A percentile compares a stretch with the other conserved stretches of the same genome.
Evolutionary conservation across 2,888 invertebrate species (phyloP).

Genomic region (Linhomoeus sp.): DNA sequence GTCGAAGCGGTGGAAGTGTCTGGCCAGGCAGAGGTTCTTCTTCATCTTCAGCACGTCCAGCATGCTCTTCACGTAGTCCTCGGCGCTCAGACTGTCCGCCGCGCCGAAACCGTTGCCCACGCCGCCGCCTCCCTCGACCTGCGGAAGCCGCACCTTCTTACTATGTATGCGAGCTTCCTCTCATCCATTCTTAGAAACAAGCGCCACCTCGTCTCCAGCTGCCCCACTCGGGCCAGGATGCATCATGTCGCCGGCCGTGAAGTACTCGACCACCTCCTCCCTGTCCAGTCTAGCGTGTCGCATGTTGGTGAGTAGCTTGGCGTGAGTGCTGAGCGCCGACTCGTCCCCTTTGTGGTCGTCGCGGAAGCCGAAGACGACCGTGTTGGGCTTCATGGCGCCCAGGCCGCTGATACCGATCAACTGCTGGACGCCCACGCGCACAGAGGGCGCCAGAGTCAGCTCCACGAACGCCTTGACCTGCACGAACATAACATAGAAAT

Average conservation of each 20-base stretch:
- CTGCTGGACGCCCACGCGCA: constrained; percentile 77
- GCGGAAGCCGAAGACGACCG: constrained; percentile 78
- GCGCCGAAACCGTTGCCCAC: background rate
- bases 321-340: constrained; percentile 32
- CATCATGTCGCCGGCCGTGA: constrained; percentile 16
- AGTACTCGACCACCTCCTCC: constrained; percentile 25
- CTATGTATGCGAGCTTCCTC: background rate
- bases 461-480: constrained; percentile 84
- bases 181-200: background rate
- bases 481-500: constrained; percentile 3
- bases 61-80: constrained; percentile 62
- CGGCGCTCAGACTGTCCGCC: constrained; percentile 10
- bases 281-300: constrained; percentile 21
- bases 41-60: constrained; percentile 68
- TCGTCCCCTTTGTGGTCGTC: constrained; percentile 52
- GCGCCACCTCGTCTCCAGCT: background rate
- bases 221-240: background rate
- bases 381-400: constrained; percentile 98
- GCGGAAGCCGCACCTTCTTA: background rate
- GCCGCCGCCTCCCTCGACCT: too few relatives aligned
- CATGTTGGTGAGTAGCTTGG: background rate
- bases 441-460: constrained; percentile 59
- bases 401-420: constrained; percentile 47
- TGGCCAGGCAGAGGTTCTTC: constrained; percentile 78
- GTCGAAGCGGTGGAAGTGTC: constrained; percentile 67